Evolutionary conservation across 2,888 invertebrate species (phyloP).

Genomic region (Tetrapedia diversipes): DNA sequence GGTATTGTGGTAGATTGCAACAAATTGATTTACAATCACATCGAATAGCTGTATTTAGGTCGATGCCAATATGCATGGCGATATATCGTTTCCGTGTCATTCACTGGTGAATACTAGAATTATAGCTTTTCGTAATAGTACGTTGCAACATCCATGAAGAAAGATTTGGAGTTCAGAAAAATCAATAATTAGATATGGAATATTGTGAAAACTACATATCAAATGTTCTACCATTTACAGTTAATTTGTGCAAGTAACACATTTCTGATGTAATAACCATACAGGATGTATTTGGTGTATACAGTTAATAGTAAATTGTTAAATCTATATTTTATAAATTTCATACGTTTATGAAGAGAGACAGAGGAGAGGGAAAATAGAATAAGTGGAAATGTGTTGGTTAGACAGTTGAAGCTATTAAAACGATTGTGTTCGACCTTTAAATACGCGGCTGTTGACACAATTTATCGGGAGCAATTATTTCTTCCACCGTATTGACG

Average conservation of each 20-base stretch:
- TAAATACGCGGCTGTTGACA: constrained; percentile 46
- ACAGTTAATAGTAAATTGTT: background rate
- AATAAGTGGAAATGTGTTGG: constrained; percentile 23
- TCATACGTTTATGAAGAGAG: background rate
- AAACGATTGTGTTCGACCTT: constrained; percentile 43
- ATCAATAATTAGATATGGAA: background rate
- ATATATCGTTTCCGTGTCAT: constrained; percentile 5
- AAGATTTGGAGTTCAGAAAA: background rate
- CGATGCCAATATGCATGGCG: constrained; percentile 53
- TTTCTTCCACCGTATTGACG: constrained; percentile 38
- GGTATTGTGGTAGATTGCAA: constrained; percentile 64
- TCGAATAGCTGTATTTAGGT: constrained; percentile 71
- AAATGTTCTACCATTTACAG: background rate
- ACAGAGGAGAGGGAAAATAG: background rate
- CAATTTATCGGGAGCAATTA: constrained; percentile 49
- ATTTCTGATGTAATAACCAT: background rate
- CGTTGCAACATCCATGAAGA: background rate
- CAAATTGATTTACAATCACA: constrained; percentile 76
- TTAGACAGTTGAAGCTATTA: constrained; percentile 31
- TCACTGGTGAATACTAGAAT: constrained; percentile 23
- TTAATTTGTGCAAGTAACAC: background rate
- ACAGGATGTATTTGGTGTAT: background rate
- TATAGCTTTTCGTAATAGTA: constrained; percentile 15
- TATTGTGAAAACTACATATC: background rate
- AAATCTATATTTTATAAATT: background rate